Evolutionary conservation across 2,797 vertebrate genomes (phyloP).

Genomic region (Erethizon dorsatum): DNA sequence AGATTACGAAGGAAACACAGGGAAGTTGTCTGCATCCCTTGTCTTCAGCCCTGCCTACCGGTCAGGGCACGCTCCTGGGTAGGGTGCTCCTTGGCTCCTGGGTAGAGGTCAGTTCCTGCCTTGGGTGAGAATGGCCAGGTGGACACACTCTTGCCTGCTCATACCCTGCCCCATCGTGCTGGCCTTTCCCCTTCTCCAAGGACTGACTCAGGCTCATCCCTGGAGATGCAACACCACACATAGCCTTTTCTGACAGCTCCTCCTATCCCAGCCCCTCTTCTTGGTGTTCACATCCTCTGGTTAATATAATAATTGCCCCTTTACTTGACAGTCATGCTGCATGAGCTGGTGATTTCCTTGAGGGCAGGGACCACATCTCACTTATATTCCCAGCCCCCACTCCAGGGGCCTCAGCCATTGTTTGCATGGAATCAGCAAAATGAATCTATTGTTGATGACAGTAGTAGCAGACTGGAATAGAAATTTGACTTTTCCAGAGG

Average conservation of each 20-base stretch:
- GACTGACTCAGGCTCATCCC: background rate
- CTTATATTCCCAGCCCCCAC: background rate
- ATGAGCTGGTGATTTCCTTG: background rate
- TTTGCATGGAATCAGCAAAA: background rate
- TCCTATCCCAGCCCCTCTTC: background rate
- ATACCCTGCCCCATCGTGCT: background rate
- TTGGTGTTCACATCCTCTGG: background rate
- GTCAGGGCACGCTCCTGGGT: background rate
- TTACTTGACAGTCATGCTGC: background rate
- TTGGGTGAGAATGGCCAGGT: background rate
- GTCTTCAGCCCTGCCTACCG: background rate
- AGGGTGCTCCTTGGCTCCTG: background rate
- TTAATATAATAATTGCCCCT: background rate
- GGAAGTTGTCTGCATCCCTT: background rate
- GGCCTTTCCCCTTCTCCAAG: background rate
- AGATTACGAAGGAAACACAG: background rate
- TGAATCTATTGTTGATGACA: background rate
- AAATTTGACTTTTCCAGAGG: slow-evolving; percentile 19
- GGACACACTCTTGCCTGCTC: background rate
- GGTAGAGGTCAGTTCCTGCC: background rate
- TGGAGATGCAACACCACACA: background rate
- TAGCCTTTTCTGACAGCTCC: background rate
- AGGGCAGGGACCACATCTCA: background rate
- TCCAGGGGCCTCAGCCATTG: background rate
- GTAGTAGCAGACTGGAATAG: background rate